Base-by-base conservation (phyloP, 2,113 vertebrate genomes). In the Oryzias javanicus region DNA sequence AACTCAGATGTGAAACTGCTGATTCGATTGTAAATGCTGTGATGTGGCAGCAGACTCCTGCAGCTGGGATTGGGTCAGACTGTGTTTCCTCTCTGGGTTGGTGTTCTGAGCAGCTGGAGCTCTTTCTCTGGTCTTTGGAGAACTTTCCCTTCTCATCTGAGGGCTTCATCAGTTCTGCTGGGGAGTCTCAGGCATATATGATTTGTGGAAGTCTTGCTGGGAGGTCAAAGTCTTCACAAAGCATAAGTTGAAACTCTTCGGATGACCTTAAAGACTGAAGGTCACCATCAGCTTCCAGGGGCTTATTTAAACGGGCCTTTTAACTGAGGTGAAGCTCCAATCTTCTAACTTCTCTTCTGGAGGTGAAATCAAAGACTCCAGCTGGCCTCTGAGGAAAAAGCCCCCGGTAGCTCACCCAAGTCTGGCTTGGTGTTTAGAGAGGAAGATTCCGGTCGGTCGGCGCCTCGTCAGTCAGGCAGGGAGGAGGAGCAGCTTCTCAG, bases 381-480 rank as follows among this genome's bases (percentile, higher is more conserved):
- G 17, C 24, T 70, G 42, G 69, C 55, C 29, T 70, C 69, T 83
- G 64, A 82, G 55, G 53, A 57, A 70, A 64, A 25, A 82, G 82
- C 80, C 81, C 76, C 85, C 76, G 79, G 86, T 91, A 92, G 87
- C 93, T 96, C 83, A 95, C 92, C 91, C 83, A 80, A 93, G 91
- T 95, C 89, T 95, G 94, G 91, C 93, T 95, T 95, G 92, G 93
- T 96, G 87, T 97, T 94, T 96, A 97, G 96, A 97, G 90, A 94
- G 95, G 94, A 98, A 95, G 94, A 95, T 93, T 84, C 93, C 92
- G 74, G 80, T 95, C 91, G 94, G 92, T 91, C 94, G 95, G 89
- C 94, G 94, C 91, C 92, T 92, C 87, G 90, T 95, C 92, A 93
- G 93, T 94, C 92, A 96, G 93, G 89, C 92, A 90, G 92, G 92